phyloP scores from a whole-genome alignment of 1,140 invertebrate genomes.

The Monomorium pharaonis region DNA sequence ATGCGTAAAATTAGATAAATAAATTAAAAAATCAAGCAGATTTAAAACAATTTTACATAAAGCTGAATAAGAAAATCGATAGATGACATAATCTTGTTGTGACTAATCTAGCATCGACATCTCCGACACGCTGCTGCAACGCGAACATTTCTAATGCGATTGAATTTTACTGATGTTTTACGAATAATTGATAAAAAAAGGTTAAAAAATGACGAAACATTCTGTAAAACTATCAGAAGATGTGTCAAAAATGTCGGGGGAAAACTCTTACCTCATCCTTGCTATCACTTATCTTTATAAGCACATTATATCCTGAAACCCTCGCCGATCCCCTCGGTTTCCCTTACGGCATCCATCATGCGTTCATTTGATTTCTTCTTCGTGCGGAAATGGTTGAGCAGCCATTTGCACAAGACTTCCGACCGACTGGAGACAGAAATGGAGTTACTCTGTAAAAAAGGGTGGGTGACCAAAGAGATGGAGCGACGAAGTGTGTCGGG shows the following conservation, averaged over 20 bases:
- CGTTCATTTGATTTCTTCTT: slow-evolving; percentile 82
- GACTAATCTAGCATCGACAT: slow-evolving; percentile 32
- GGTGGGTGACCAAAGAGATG: slow-evolving; percentile 18
- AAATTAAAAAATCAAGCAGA: too few species aligned
- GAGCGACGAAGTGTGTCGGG: slow-evolving; percentile 5
- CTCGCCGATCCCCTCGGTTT: slow-evolving; percentile 38
- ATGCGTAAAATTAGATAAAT: background rate
- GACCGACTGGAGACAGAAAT: slow-evolving; percentile 82
- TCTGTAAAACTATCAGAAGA: slow-evolving; percentile 68
- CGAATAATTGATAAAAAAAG: background rate
- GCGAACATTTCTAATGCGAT: background rate
- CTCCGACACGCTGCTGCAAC: background rate
- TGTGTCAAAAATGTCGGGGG: slow-evolving; percentile 43
- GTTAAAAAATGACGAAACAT: slow-evolving; percentile 62
- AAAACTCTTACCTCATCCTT: slow-evolving; percentile 64
- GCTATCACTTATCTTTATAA: slow-evolving; percentile 68
- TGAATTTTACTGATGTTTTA: background rate
- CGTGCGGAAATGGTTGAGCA: slow-evolving; percentile 84
- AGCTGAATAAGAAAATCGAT: background rate
- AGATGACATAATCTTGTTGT: slow-evolving; percentile 24
- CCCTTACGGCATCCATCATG: slow-evolving; percentile 64
- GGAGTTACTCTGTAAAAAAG: slow-evolving; percentile 75
- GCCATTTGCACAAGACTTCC: slow-evolving; percentile 84
- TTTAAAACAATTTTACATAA: too few species aligned
- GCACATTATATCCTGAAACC: slow-evolving; percentile 63